These are phyloP conservation scores for Poeciliopsis retropinna DNA, from an alignment of 2,113 vertebrate genomes.

Conservation along the genomic window DNA sequence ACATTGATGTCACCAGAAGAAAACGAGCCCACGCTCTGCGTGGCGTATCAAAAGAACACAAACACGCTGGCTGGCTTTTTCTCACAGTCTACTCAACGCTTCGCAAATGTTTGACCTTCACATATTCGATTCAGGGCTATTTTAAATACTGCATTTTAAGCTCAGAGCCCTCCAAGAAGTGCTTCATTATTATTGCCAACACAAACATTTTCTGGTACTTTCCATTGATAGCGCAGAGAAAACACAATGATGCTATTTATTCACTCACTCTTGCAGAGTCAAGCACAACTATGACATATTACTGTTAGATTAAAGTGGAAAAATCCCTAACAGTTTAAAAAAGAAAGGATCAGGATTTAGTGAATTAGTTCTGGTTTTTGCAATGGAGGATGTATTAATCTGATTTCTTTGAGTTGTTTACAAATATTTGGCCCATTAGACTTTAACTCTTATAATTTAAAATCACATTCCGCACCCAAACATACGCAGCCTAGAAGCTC, in stretches of 20 bases:
- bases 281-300: background rate
- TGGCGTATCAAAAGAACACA: background rate
- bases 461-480: background rate
- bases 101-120: background rate
- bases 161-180: background rate
- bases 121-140: slow-evolving; percentile 22
- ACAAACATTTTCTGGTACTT: slow-evolving; percentile 10
- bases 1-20: slow-evolving; percentile 58
- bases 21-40: slow-evolving; percentile 35
- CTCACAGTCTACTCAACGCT: slow-evolving; percentile 49
- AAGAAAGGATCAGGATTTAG: background rate
- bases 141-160: slow-evolving; percentile 26
- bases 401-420: background rate
- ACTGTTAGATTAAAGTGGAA: background rate
- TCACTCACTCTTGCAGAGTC: background rate
- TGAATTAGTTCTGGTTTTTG: background rate
- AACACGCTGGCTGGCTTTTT: slow-evolving; percentile 43
- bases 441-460: background rate
- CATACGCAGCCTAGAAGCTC: background rate
- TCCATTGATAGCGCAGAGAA: background rate
- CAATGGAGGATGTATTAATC: background rate
- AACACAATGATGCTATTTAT: background rate
- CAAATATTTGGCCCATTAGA: background rate
- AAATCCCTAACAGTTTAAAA: background rate
- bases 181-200: slow-evolving; percentile 1